Evolutionary conservation across 1,140 invertebrate species (phyloP).

Genomic region (Ephestia elutella): DNA sequence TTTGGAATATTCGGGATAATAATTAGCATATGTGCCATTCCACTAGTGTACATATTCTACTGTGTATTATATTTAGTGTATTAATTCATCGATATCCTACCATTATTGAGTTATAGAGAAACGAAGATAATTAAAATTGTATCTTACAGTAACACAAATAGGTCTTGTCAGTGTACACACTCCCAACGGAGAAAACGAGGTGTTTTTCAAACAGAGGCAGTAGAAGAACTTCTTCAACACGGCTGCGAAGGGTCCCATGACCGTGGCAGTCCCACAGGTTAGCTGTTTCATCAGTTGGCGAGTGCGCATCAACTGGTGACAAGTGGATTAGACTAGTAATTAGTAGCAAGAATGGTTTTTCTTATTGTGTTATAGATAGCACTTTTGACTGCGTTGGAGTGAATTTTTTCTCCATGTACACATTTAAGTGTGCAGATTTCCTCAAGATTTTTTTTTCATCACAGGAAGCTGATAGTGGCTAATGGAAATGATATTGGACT

Average conservation of each 20-base stretch:
- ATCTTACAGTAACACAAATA: constrained; percentile 22
- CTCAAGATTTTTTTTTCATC: too few species aligned
- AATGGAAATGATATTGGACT: too few species aligned
- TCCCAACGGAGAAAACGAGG: constrained; percentile 17
- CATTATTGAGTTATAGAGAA: too few species aligned
- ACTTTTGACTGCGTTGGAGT: too few species aligned
- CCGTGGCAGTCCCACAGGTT: not conserved
- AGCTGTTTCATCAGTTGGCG: constrained; percentile 13
- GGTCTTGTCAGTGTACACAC: constrained; percentile 19
- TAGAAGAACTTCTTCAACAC: constrained; percentile 23
- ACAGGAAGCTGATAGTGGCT: too few species aligned
- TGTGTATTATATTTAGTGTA: too few species aligned
- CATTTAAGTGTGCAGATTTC: too few species aligned
- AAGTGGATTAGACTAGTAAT: not conserved
- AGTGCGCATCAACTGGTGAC: constrained; percentile 10
- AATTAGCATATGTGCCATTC: too few species aligned
- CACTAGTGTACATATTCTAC: too few species aligned
- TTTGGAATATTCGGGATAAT: too few species aligned
- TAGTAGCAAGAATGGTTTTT: not conserved
- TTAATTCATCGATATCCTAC: too few species aligned
- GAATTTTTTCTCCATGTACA: too few species aligned
- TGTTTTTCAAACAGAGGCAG: constrained; percentile 16
- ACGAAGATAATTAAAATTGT: not conserved
- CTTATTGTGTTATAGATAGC: not conserved
- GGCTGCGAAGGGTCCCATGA: not conserved